A percentile compares a stretch with the other conserved stretches of the same genome.
These are phyloP conservation scores for Steinernema feltiae DNA, from an alignment of 1,140 invertebrate genomes.

Conservation along the genomic window DNA sequence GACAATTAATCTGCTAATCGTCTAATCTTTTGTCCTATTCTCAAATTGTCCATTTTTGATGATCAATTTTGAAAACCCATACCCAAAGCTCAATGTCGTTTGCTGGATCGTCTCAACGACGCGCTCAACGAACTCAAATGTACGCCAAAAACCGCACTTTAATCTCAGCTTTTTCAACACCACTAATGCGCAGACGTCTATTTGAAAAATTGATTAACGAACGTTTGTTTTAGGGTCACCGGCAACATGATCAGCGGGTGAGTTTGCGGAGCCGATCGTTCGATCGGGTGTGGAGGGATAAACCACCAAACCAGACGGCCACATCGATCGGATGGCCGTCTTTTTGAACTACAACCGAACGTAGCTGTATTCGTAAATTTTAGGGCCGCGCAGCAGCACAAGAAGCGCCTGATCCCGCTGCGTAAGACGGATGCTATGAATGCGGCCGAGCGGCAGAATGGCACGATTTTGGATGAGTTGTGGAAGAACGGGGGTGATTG, in stretches of 20 bases:
- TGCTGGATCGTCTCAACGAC: neutral
- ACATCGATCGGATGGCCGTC: too few relatives aligned
- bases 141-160: neutral
- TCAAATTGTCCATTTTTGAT: neutral
- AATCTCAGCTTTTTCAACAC: too few relatives aligned
- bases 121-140: neutral
- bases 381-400: conserved; percentile 52
- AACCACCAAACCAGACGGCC: too few relatives aligned
- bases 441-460: conserved; percentile 52
- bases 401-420: conserved; percentile 50
- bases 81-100: neutral
- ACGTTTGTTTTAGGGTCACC: conserved; percentile 43
- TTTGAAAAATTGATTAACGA: conserved; percentile 2
- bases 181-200: too few relatives aligned
- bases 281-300: too few relatives aligned
- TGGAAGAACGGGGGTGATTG: conserved; percentile 36
- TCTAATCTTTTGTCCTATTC: neutral
- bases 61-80: neutral
- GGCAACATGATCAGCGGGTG: conserved; percentile 56
- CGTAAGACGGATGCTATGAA: conserved; percentile 55
- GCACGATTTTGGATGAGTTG: conserved; percentile 49
- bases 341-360: too few relatives aligned
- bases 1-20: too few relatives aligned
- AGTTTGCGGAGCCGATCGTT: conserved; percentile 24
- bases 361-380: conserved; percentile 28